Base-by-base conservation (phyloP, 2,113 vertebrate species). In the Oncorhynchus mykiss region DNA sequence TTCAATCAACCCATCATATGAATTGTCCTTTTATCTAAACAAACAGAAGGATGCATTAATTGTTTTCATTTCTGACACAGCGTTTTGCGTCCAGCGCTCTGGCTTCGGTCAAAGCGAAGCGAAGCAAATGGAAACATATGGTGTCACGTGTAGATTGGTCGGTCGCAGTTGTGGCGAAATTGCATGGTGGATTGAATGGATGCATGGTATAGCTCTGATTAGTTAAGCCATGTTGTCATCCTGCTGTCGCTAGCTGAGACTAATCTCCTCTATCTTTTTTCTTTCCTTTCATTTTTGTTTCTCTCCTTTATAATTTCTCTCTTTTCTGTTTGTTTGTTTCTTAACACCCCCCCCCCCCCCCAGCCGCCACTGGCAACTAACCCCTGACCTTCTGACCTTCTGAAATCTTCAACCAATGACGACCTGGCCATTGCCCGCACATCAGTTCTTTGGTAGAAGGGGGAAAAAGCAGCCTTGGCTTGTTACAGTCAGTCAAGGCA, bases 311-410 rank as follows among this genome's bases (percentile, higher is more conserved):
- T 87, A 80, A 82, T 78, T 82, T 79, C 76, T 80, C 80, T 78
- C 81, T 83, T 87, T 79, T 91, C 91, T 95, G 95, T 93, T 94
- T 88, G 80, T 85, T 88, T 86, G 92, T 87, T 83, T 82, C 77
- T 82, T 82, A 83, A 78, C 76, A 80, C 80, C 94, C 95, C 94
- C 95, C 96, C 95, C 96, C 76, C 81, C 80, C 94, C 95, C 94
- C 95, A 97, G 95, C 96, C 95, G 94, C 95, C 95, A 95, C 94
- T 93, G 95, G 95, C 95, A 95, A 96, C 95, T 96, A 97, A 97
- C 95, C 94, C 94, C 94, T 96, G 95, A 96, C 95, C 95, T 95
- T 95, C 94, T 96, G 95, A 96, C 95, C 95, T 83, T 95, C 95
- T 96, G 94, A 96, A 95, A 94, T 95, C 93, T 27, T 95, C 94